phyloP scores from a whole-genome alignment of 2,113 vertebrate species.

The Neodon shergylaensis region DNA sequence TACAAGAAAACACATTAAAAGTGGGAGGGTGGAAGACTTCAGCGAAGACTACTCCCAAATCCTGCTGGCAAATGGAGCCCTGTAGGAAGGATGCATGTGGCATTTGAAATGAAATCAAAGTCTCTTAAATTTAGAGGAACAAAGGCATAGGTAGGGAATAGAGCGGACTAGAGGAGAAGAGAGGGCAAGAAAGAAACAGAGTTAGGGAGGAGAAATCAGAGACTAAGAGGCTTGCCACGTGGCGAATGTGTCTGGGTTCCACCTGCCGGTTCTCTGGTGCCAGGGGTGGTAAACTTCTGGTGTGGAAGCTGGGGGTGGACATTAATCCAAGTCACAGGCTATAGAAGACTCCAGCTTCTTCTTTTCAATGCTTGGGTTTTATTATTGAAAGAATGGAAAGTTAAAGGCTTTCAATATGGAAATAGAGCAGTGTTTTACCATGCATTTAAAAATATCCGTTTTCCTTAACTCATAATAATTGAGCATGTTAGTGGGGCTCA shows the following conservation, averaged over 20 bases:
- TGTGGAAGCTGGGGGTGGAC: background rate
- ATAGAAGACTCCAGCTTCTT: background rate
- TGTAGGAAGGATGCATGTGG: background rate
- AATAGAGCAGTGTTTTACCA: background rate
- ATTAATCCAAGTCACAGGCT: background rate
- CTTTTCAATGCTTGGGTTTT: background rate
- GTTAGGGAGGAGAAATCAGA: background rate
- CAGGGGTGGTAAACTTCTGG: background rate
- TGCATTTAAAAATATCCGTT: background rate
- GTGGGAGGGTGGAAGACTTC: background rate
- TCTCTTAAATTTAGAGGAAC: background rate
- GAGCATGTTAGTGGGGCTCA: background rate
- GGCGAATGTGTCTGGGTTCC: background rate
- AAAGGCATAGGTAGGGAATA: background rate
- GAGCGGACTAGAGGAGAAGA: background rate
- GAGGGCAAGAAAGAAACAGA: background rate
- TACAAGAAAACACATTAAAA: background rate
- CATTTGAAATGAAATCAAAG: background rate
- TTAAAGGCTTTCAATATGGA: background rate
- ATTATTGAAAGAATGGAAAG: background rate
- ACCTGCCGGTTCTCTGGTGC: background rate
- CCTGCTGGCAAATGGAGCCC: background rate
- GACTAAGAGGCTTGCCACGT: background rate
- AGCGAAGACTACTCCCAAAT: background rate
- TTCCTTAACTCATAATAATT: background rate